These are phyloP conservation scores for Gonatopus flavifemur DNA, from an alignment of 1,140 invertebrate species.

Conservation along the genomic window DNA sequence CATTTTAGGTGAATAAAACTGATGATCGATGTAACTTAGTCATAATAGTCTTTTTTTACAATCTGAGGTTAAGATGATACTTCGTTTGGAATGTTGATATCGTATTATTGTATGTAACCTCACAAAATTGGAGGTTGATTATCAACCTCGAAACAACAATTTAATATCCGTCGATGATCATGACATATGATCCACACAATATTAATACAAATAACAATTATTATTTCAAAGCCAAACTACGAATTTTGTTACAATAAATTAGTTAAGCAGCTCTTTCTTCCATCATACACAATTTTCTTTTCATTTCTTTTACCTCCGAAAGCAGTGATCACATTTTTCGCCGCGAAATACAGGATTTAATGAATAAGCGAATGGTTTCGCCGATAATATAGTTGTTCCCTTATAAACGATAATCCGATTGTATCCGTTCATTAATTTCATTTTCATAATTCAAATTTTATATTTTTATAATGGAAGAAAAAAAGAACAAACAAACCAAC, in stretches of 20 bases:
- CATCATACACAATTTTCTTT: neutral
- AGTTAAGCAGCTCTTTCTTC: constrained; percentile 3
- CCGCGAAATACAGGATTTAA: constrained; percentile 59
- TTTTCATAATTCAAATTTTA: constrained; percentile 5
- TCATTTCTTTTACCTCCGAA: constrained; percentile 53
- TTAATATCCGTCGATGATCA: neutral
- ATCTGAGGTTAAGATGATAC: no score
- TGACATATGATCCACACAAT: neutral
- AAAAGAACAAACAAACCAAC: no score
- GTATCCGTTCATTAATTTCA: constrained; percentile 15
- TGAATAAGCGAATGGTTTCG: constrained; percentile 63
- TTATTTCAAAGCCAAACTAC: constrained; percentile 3
- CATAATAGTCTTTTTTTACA: no score
- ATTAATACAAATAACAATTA: neutral
- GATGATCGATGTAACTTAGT: no score
- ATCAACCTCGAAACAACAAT: neutral
- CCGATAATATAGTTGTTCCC: constrained; percentile 56
- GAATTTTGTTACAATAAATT: neutral
- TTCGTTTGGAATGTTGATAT: no score
- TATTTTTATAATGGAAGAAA: neutral
- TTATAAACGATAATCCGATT: constrained; percentile 22
- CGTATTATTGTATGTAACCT: no score
- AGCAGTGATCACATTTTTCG: constrained; percentile 64
- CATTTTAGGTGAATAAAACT: no score
- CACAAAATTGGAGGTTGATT: no score